These are phyloP conservation scores for Oegoconia quadripuncta DNA, from an alignment of 2,888 invertebrate genomes.

Conservation along the genomic window DNA sequence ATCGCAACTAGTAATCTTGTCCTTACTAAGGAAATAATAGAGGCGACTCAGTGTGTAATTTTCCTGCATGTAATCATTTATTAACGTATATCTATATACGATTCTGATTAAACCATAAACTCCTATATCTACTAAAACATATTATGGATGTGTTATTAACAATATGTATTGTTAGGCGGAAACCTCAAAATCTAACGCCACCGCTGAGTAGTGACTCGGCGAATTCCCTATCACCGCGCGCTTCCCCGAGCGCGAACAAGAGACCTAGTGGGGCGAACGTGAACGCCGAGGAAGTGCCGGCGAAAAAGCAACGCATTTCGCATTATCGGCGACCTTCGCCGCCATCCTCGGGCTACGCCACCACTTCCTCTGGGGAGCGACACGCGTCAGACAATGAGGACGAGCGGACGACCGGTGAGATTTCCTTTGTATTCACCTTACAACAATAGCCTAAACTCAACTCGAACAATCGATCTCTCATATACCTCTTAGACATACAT, in stretches of 20 bases:
- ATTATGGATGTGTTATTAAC: too few relatives aligned
- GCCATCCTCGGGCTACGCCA: conserved; percentile 66
- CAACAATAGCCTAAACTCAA: too few relatives aligned
- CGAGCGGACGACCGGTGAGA: conserved; percentile 55
- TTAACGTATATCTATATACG: too few relatives aligned
- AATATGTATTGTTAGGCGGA: conserved; percentile 84
- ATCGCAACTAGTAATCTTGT: too few relatives aligned
- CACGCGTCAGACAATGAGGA: conserved; percentile 76
- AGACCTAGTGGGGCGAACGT: conserved; percentile 81
- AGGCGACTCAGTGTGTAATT: too few relatives aligned
- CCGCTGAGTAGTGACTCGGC: conserved; percentile 93
- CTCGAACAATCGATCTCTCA: too few relatives aligned
- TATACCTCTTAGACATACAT: too few relatives aligned
- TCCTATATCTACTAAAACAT: neutral
- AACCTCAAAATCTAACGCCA: conserved; percentile 94
- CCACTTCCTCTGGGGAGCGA: conserved; percentile 73
- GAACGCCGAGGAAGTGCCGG: conserved; percentile 79
- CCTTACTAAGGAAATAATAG: too few relatives aligned
- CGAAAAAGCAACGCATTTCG: conserved; percentile 92
- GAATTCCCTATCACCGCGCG: conserved; percentile 89
- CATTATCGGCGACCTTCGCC: conserved; percentile 80
- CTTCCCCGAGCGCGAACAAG: conserved; percentile 75
- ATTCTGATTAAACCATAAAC: too few relatives aligned
- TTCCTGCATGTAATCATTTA: too few relatives aligned
- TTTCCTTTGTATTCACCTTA: neutral